Conservation (phyloP, 1,140 invertebrate genomes). For the Chlorops oryzae region DNA sequence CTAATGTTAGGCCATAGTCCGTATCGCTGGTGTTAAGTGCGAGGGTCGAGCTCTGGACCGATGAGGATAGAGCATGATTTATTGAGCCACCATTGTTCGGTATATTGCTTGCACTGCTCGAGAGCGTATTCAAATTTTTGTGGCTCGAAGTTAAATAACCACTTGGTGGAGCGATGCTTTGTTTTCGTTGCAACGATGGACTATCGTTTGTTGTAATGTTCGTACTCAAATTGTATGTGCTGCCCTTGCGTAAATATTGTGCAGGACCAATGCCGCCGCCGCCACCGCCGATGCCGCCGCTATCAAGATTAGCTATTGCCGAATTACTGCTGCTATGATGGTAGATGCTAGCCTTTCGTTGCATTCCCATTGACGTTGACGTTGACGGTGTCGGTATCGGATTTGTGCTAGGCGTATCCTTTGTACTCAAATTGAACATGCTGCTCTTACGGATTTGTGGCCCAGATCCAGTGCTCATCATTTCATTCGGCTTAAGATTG, state of each 20-base stretch:
- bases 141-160: too few relatives aligned
- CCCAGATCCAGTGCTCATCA: neutral
- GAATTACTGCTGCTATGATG: slow-evolving; percentile 24
- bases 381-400: too few relatives aligned
- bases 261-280: slow-evolving; percentile 24
- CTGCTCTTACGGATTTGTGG: slow-evolving; percentile 28
- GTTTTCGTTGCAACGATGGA: slow-evolving; percentile 15
- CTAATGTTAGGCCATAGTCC: slow-evolving; percentile 54
- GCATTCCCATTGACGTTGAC: too few relatives aligned
- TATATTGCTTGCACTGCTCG: slow-evolving; percentile 4
- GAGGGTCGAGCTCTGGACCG: slow-evolving; percentile 28
- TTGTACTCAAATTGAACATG: too few relatives aligned
- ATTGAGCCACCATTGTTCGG: too few relatives aligned
- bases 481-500: slow-evolving; percentile 18
- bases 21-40: slow-evolving; percentile 35
- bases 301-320: too few relatives aligned
- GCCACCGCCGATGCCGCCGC: slow-evolving; percentile 38
- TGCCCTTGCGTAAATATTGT: slow-evolving; percentile 36
- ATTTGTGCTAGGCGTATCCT: too few relatives aligned
- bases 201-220: neutral
- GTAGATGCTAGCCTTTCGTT: slow-evolving; percentile 52
- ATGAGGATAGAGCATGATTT: slow-evolving; percentile 25
- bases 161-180: slow-evolving; percentile 7
- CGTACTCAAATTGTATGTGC: slow-evolving; percentile 18
- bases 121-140: slow-evolving; percentile 6